Evolutionary conservation across 2,113 vertebrate species (phyloP).

Genomic region (Heterotis niloticus): DNA sequence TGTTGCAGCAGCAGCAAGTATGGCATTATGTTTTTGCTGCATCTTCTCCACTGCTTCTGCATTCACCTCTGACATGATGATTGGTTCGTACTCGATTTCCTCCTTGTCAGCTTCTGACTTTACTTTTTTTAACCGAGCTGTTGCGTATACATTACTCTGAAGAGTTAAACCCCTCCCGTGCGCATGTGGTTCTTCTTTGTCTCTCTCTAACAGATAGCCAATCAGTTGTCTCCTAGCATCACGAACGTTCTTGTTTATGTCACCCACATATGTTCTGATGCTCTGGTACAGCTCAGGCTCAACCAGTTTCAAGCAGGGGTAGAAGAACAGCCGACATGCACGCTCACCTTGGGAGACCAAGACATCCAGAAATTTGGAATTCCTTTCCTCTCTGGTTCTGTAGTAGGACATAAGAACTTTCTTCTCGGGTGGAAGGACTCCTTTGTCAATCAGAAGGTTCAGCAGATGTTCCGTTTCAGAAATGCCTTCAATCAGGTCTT

Average conservation of each 20-base stretch:
- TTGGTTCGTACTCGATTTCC: neutral
- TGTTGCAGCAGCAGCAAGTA: slow-evolving; percentile 47
- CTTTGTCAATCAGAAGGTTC: slow-evolving; percentile 61
- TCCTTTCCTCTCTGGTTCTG: slow-evolving; percentile 61
- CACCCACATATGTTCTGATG: slow-evolving; percentile 59
- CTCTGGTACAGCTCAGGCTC: slow-evolving; percentile 68
- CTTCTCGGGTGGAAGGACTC: slow-evolving; percentile 59
- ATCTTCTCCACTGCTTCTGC: slow-evolving; percentile 29
- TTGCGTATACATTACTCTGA: slow-evolving; percentile 11
- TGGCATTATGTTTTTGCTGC: slow-evolving; percentile 18
- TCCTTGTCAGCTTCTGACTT: slow-evolving; percentile 19
- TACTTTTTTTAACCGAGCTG: slow-evolving; percentile 26
- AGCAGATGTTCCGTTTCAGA: slow-evolving; percentile 64
- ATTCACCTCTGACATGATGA: neutral
- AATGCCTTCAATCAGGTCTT: slow-evolving; percentile 63
- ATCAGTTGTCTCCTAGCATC: slow-evolving; percentile 69
- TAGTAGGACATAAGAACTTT: slow-evolving; percentile 61
- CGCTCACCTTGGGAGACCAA: slow-evolving; percentile 69
- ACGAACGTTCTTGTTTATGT: slow-evolving; percentile 56
- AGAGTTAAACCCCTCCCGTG: neutral
- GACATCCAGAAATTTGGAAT: slow-evolving; percentile 63
- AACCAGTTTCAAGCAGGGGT: slow-evolving; percentile 71
- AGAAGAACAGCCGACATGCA: slow-evolving; percentile 73
- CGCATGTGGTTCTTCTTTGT: slow-evolving; percentile 47
- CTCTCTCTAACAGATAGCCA: slow-evolving; percentile 71